Evolutionary conservation across 2,113 vertebrate species (phyloP).

Genomic region (Nicator chloris): DNA sequence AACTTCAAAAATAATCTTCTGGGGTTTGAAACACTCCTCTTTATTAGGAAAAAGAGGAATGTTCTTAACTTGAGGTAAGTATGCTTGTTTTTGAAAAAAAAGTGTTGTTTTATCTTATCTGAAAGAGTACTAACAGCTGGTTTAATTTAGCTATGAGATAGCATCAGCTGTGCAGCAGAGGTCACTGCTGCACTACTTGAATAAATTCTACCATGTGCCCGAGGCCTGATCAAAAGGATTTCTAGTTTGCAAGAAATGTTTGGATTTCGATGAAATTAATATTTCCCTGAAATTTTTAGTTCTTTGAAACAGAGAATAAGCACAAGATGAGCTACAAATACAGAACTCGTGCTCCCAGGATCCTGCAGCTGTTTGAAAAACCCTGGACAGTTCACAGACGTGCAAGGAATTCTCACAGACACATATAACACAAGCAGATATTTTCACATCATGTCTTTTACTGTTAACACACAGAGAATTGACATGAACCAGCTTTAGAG

Average conservation of each 20-base stretch:
- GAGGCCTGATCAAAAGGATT: neutral
- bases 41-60: neutral
- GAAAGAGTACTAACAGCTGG: neutral
- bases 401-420: neutral
- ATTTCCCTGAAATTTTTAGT: neutral
- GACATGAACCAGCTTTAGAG: neutral
- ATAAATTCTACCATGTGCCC: neutral
- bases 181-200: neutral
- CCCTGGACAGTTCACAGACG: neutral
- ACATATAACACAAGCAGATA: neutral
- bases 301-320: neutral
- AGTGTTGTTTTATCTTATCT: accelerated
- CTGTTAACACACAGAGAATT: neutral
- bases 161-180: neutral
- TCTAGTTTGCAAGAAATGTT: neutral
- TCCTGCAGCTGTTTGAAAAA: neutral
- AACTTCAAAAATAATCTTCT: neutral
- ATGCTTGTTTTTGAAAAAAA: neutral
- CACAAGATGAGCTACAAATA: neutral
- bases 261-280: neutral
- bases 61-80: neutral
- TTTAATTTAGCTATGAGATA: neutral
- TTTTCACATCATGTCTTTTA: neutral
- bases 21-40: neutral
- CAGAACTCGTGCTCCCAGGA: neutral